These are phyloP conservation scores for Naso thynnoides DNA, from an alignment of 2,797 vertebrate genomes.

Conservation along the genomic window DNA sequence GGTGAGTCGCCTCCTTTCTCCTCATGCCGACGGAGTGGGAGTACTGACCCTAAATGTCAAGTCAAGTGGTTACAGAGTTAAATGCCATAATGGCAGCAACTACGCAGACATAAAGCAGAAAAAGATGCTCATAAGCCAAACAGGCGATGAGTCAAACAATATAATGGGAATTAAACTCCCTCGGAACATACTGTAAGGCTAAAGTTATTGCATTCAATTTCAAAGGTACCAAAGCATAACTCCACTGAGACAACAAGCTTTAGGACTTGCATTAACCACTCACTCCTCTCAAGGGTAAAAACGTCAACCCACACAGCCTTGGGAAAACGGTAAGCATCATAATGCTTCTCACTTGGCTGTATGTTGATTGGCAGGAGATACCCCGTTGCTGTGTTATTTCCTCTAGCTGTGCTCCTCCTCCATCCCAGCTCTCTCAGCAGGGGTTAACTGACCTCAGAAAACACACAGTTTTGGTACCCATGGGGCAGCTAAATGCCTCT, in stretches of 20 bases:
- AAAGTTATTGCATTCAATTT: conserved; percentile 11
- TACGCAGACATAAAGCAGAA: conserved; percentile 11
- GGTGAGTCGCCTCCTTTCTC: conserved; percentile 59
- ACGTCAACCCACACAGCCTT: conserved; percentile 57
- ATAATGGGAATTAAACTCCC: conserved; percentile 18
- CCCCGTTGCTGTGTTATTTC: conserved; percentile 83
- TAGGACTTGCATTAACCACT: conserved; percentile 49
- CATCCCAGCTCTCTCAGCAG: conserved; percentile 68
- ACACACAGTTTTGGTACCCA: conserved; percentile 61
- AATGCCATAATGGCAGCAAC: conserved; percentile 15
- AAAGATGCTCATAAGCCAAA: conserved; percentile 19
- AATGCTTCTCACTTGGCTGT: conserved; percentile 71
- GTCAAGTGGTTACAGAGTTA: conserved; percentile 27
- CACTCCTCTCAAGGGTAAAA: conserved; percentile 64
- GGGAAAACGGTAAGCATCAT: conserved; percentile 50
- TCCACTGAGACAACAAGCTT: conserved; percentile 48
- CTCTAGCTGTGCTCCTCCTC: conserved; percentile 69
- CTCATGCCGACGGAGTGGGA: conserved; percentile 61
- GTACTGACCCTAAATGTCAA: conserved; percentile 48
- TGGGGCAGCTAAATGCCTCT: conserved; percentile 61
- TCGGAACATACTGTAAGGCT: conserved; percentile 20
- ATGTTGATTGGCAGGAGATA: conserved; percentile 77
- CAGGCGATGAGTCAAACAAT: conserved; percentile 6
- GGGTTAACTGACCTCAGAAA: conserved; percentile 74
- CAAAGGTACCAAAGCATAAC: conserved; percentile 24